Base-by-base conservation (phyloP, 2,888 invertebrate genomes). In the Caenorhabditis sinica region DNA sequence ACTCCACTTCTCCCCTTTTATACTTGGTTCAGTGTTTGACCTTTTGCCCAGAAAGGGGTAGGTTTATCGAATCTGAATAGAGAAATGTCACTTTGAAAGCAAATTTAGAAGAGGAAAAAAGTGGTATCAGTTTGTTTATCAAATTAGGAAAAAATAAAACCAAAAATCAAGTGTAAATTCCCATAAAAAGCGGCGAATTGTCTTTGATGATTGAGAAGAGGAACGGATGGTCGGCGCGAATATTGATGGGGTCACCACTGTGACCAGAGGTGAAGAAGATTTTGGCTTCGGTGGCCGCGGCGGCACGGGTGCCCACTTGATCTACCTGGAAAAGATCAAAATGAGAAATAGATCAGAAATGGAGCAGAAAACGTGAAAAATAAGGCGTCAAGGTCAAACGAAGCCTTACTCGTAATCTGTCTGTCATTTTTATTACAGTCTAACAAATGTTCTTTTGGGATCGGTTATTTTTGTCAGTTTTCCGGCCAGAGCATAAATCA, bases 191-290 rank as follows among this genome's bases (percentile, higher is more conserved):
- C 17, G 80, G 74, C n/a, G 66, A n/a, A 15, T 80, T 60, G 40
- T 85, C 65, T 63, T 82, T 77, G 74, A 84, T 65, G 40, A 89
- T 74, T 13, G 85, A 75, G 60, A 82, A 89, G 11, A 88, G 65
- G 80, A 90, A 90, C 28, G 90, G 88, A 74, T 89, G 90, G 60
- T 90, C 89, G 13, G 88, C 90, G 17, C 28, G 60, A 75, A 90
- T 89, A 23, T 71, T 60, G 13, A 72, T 11, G 20, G 83, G 77
- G 13, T 15, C 5, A 15, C 23, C 61, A 3, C 23, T 58, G 2
- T 33, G 49, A 13, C 61, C 75, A 15, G 36, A 68, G 5, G n/a
- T 45, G 20, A 72, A 69, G 20, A 28, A 73, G 51, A 87, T 56
- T 43, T 85, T 69, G 43, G 86, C 77, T 28, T 82, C 87, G 11